phyloP scores from a whole-genome alignment of 2,797 vertebrate genomes.

The Oreochromis mossambicus region DNA sequence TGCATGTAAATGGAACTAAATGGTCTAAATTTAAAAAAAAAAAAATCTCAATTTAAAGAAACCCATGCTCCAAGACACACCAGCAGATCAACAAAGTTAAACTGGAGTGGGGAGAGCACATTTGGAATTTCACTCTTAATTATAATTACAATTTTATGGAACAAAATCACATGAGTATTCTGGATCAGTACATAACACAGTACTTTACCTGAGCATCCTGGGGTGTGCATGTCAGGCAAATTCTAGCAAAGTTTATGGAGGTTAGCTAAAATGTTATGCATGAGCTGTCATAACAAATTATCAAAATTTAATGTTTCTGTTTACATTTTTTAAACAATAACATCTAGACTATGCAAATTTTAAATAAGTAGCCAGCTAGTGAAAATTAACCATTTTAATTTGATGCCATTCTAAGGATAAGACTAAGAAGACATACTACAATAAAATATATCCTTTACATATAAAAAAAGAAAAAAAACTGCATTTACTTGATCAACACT shows the following conservation, averaged over 20 bases:
- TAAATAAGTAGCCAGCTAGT: not conserved
- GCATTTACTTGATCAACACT: not conserved
- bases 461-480: not conserved
- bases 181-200: rapidly evolving
- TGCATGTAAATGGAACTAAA: rapidly evolving
- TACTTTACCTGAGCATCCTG: not conserved
- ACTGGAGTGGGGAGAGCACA: not conserved
- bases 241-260: not conserved
- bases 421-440: not conserved
- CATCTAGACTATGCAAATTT: not conserved
- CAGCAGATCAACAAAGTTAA: not conserved
- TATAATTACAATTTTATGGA: too few relatives aligned
- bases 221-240: not conserved
- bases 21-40: rapidly evolving
- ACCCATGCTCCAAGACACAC: not conserved
- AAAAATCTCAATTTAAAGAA: too few relatives aligned
- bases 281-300: not conserved
- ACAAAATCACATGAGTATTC: not conserved
- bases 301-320: not conserved
- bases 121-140: too few relatives aligned
- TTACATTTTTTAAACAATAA: not conserved
- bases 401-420: rapidly evolving
- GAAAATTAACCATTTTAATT: not conserved
- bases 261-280: rapidly evolving
- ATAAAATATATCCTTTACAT: not conserved